Evolutionary conservation across 2,113 vertebrate genomes (phyloP).

Genomic region (Callopanchax toddi): DNA sequence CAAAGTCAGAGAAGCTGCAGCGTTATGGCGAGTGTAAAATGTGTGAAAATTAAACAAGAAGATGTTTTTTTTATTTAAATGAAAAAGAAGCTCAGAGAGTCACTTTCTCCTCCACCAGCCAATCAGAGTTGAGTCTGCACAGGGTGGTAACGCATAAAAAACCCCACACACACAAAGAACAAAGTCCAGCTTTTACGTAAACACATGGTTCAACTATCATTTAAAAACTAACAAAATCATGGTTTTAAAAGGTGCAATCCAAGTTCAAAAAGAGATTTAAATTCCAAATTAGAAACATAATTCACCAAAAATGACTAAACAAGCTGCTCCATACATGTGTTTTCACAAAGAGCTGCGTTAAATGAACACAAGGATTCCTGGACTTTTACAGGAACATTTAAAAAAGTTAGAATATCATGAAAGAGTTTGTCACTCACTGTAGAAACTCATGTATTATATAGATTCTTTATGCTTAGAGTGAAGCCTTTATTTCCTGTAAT

Average conservation of each 20-base stretch:
- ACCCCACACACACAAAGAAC: conserved; percentile 54
- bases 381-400: too few species aligned
- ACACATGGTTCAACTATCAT: too few species aligned
- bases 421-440: too few species aligned
- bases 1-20: conserved; percentile 23
- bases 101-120: not conserved
- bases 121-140: conserved; percentile 39
- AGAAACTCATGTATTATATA: too few species aligned
- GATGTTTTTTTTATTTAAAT: not conserved
- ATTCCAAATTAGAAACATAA: not conserved
- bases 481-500: too few species aligned
- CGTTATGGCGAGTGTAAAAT: conserved; percentile 22
- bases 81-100: not conserved
- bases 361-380: not conserved
- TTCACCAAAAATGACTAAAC: too few species aligned
- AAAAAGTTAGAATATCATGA: too few species aligned
- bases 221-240: too few species aligned
- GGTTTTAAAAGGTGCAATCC: too few species aligned
- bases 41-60: not conserved
- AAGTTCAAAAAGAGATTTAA: not conserved
- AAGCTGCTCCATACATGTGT: too few species aligned
- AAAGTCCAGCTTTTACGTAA: conserved; percentile 44
- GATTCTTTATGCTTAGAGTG: too few species aligned
- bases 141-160: conserved; percentile 34
- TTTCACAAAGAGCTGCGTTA: not conserved